These are phyloP conservation scores for Actenoides lindsayi DNA, from an alignment of 2,113 vertebrate genomes.

Conservation along the genomic window DNA sequence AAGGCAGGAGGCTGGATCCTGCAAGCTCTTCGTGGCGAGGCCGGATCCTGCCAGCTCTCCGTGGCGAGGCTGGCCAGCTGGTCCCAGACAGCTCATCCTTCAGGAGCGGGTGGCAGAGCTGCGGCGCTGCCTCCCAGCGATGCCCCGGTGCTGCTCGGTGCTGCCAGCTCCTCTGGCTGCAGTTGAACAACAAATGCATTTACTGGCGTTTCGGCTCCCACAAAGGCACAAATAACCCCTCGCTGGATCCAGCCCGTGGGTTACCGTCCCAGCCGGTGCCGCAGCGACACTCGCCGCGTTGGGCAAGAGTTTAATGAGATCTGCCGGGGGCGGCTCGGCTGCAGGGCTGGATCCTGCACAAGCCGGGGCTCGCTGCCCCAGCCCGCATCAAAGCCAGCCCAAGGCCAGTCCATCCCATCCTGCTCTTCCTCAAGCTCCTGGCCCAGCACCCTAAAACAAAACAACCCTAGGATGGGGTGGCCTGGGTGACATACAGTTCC, in stretches of 20 bases:
- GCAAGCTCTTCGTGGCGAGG: rapidly evolving
- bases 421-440: background rate
- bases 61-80: background rate
- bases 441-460: background rate
- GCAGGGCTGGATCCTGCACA: conserved; percentile 4
- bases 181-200: background rate
- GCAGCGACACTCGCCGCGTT: background rate
- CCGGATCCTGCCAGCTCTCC: no score
- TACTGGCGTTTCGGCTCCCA: background rate
- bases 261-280: rapidly evolving
- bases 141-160: background rate
- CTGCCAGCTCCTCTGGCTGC: background rate
- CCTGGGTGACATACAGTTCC: background rate
- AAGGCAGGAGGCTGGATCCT: rapidly evolving
- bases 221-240: background rate
- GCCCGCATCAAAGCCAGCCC: background rate
- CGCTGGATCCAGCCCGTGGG: rapidly evolving
- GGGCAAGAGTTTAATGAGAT: conserved; percentile 12
- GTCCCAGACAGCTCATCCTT: background rate
- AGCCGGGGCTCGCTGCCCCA: background rate
- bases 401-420: rapidly evolving
- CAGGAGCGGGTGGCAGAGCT: background rate
- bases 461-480: rapidly evolving
- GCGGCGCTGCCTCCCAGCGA: rapidly evolving
- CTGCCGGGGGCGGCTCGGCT: background rate